Evolutionary conservation across 2,113 vertebrate species (phyloP), one percentile per base, ranked within the genome.

Genomic region (Grammomys dolichurus): DNA sequence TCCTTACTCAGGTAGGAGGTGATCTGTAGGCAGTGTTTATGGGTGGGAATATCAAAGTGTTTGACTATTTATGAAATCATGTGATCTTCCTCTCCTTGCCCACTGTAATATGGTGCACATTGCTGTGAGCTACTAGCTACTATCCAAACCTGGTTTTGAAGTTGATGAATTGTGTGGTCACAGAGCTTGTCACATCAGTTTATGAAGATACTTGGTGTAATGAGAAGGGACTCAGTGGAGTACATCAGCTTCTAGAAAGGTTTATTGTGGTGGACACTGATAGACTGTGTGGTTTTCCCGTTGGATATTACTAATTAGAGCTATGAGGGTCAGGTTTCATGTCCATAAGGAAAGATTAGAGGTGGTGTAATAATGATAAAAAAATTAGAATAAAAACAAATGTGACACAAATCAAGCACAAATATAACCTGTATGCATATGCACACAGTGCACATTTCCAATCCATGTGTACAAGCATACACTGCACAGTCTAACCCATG

Each of bases 241-340:
- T 88, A 89, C 97, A 96, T 98, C 97, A 97, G 92, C 96, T 96
- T 97, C 97, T 91, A 92, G 96, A 94, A 97, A 96, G 96, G 88
- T 86, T 97, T 96, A 97, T 95, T 97, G 97, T 93, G 95, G 93
- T 89, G 93, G 97, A 95, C 96, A 94, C 92, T 89, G 97, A 97
- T 96, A 91, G 97, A 98, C 96, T 91, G 81, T 95, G 95, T 91
- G 97, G 93, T 95, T 98, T 98, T 97, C 97, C 97, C 95, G 87
- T 97, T 97, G 97, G 97, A 97, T 94, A 60, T 89, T 70, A 95
- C 95, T 98, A 97, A 98, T 98, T 97, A 97, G 96, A 94, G 91
- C 96, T 90, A 95, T 91, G 95, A 93, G 93, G 95, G 95, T 98
- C 96, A 95, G 94, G 94, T 96, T 98, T 97, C 96, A 96, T 5